These are phyloP conservation scores for Dicyrtomina minuta DNA, from an alignment of 2,888 invertebrate species.

Conservation along the genomic window DNA sequence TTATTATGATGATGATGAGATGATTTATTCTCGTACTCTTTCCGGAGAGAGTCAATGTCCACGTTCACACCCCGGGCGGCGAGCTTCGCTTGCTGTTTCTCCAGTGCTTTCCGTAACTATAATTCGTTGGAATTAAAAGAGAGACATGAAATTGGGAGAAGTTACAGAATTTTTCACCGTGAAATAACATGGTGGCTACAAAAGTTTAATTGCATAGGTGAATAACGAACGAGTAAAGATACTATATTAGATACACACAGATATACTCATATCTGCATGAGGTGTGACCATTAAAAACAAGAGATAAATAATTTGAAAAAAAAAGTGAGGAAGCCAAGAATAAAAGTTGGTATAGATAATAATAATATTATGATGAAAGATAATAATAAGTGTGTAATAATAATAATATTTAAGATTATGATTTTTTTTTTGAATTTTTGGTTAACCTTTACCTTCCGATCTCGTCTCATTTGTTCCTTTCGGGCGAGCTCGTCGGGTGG, in stretches of 20 bases:
- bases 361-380: not conserved
- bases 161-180: too few species aligned
- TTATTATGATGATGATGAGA: conserved; percentile 18
- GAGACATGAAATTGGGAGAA: not conserved
- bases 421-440: not conserved
- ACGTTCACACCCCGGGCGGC: conserved; percentile 76
- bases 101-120: conserved; percentile 82
- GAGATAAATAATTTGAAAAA: not conserved
- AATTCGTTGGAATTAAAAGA: conserved; percentile 15
- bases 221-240: too few species aligned
- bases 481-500: conserved; percentile 85
- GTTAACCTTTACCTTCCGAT: conserved; percentile 64
- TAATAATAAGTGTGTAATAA: not conserved
- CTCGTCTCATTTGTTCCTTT: conserved; percentile 81
- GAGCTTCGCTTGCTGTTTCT: conserved; percentile 87
- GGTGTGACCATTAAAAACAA: not conserved
- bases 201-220: too few species aligned
- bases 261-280: too few species aligned
- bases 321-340: not conserved
- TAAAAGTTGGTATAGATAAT: not conserved
- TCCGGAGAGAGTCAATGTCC: conserved; percentile 78
- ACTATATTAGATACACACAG: too few species aligned
- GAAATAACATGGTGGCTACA: too few species aligned
- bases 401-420: conserved; percentile 2
- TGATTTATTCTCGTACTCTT: conserved; percentile 64